A percentile compares a stretch with the other conserved stretches of the same genome.
phyloP scores from a whole-genome alignment of 1,140 invertebrate genomes.

The Cotesia typhae region DNA sequence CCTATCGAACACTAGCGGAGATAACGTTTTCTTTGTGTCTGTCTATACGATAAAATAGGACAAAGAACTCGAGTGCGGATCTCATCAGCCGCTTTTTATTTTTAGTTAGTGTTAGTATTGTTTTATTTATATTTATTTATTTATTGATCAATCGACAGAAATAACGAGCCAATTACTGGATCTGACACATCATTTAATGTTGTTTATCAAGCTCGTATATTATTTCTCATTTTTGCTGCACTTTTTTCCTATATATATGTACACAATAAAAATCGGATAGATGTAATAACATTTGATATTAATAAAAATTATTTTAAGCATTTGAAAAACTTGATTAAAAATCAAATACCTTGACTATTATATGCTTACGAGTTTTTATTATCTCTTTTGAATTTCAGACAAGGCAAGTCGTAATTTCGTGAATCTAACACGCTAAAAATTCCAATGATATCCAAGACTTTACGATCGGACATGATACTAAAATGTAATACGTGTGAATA shows the following conservation, averaged over 20 bases:
- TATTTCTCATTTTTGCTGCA: background rate
- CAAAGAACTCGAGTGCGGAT: constrained; percentile 13
- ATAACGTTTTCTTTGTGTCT: constrained; percentile 31
- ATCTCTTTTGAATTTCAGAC: background rate
- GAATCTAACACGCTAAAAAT: constrained; percentile 42
- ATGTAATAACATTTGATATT: too few relatives aligned
- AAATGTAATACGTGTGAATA: constrained; percentile 11
- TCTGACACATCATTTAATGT: background rate
- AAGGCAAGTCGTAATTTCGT: constrained; percentile 5
- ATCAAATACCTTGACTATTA: too few relatives aligned
- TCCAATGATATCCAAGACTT: constrained; percentile 43
- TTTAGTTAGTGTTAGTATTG: background rate
- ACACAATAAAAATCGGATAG: too few relatives aligned
- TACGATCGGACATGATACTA: constrained; percentile 34
- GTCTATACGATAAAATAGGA: constrained; percentile 1
- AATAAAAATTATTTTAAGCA: too few relatives aligned
- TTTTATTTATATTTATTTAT: constrained; percentile 8
- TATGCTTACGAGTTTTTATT: too few relatives aligned
- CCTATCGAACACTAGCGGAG: constrained; percentile 41
- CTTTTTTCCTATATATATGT: background rate
- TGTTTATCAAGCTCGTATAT: constrained; percentile 2
- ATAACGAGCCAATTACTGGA: background rate
- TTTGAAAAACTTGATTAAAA: too few relatives aligned
- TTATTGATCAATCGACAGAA: constrained; percentile 11
- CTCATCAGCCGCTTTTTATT: background rate